Base-by-base conservation (phyloP, 2,797 vertebrate species). In the Anomalospiza imberbis region DNA sequence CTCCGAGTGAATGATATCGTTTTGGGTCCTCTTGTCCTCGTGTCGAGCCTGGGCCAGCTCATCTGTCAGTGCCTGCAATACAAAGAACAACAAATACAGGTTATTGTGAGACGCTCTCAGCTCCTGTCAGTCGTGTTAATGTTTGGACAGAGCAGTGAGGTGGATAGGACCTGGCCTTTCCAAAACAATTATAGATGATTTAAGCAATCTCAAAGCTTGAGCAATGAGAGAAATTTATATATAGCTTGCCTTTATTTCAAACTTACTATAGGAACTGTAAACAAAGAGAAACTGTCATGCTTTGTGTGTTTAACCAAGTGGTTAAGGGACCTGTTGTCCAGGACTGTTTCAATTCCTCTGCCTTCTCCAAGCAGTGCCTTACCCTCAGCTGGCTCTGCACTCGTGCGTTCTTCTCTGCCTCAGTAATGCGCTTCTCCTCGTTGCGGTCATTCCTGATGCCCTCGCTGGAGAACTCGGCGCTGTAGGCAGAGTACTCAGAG, bases 321-420 rank as follows among this genome's bases (percentile, higher is more conserved):
- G 17, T 73, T 53, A 71, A 77, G 51, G 2, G 11, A 53, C 13
- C 47, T 54, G 0, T 9, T 85, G 36, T 65, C 53, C 50, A 72
- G 42, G 34, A 42, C 53, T 1, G 13, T 45, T 79, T 65, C 51
- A 12, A 3, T 48, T 32, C 18, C 40, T 72, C 18, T 12, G 3
- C 31, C 55, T 66, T 51, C 71, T 38, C 25, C 32, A 17, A 17
- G 29, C 24, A 6, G 17, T 40, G 50, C 55, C 98, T 98, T 96
- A 99, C 99, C 99, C 97, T 96, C 93, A 99, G 98, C 86, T 99
- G 99, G 63, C 96, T 98, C 98, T 99, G 99, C 70, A 99, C 98
- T 0, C 99, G 98, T 66, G 99, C 98, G 1, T 99, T 99, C 98
- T 99, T 99, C 98, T 99, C 98, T 0, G 98, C 99, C 96, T 99